Conservation (phyloP, 2,797 vertebrate species). For the Helarctos malayanus region DNA sequence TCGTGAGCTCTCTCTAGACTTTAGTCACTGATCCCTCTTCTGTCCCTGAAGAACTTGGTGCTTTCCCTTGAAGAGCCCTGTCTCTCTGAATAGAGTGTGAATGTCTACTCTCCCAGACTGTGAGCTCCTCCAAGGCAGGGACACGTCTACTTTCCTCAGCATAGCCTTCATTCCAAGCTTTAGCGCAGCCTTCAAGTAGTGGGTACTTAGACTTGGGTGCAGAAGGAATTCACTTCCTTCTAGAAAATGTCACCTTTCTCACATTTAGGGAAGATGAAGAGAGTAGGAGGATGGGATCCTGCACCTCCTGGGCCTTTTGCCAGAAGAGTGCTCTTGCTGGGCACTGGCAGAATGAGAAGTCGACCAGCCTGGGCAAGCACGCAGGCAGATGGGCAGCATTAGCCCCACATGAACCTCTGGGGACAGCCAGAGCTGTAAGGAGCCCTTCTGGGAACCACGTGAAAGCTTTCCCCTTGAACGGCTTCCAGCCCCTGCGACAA, state of each 20-base stretch:
- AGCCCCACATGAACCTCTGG: not conserved
- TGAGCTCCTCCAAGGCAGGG: not conserved
- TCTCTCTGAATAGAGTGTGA: not conserved
- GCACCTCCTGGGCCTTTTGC: not conserved
- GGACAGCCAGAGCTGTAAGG: not conserved
- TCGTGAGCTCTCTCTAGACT: not conserved
- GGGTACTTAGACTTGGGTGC: not conserved
- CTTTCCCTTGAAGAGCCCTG: not conserved
- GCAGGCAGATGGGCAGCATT: constrained; percentile 15
- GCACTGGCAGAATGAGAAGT: not conserved
- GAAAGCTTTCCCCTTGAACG: constrained; percentile 46
- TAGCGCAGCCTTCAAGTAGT: not conserved
- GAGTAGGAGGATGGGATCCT: not conserved
- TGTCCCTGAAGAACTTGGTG: not conserved
- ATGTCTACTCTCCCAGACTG: not conserved
- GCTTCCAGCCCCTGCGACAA: constrained; percentile 53
- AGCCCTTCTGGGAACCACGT: not conserved
- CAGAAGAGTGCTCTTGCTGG: not conserved
- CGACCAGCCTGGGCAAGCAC: not conserved
- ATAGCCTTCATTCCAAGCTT: not conserved
- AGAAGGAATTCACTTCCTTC: not conserved
- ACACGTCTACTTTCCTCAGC: not conserved
- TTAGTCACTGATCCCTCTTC: not conserved
- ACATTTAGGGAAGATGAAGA: not conserved
- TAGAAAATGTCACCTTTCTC: not conserved